These are phyloP conservation scores for Athripsodes cinereus DNA, from an alignment of 2,888 invertebrate species.

Conservation along the genomic window DNA sequence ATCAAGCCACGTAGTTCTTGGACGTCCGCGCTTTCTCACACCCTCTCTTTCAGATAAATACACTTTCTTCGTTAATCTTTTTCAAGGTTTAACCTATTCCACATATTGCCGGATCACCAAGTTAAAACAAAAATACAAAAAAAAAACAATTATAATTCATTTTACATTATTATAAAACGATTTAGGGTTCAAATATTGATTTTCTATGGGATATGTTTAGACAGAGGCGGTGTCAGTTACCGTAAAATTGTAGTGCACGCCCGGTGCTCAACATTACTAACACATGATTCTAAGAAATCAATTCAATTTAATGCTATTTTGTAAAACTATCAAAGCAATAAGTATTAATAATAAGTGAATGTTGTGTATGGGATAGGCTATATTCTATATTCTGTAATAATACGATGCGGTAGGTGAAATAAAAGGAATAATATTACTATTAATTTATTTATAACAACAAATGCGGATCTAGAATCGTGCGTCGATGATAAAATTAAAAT, in stretches of 20 bases:
- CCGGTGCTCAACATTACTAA: conserved; percentile 11
- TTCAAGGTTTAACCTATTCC: too few relatives aligned
- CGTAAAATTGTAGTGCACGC: conserved; percentile 22
- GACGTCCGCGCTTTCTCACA: too few relatives aligned
- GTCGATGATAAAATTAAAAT: background rate
- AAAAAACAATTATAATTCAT: too few relatives aligned
- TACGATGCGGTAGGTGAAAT: conserved; percentile 22
- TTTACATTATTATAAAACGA: too few relatives aligned
- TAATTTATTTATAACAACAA: background rate
- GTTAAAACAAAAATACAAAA: too few relatives aligned
- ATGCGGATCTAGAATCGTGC: conserved; percentile 13
- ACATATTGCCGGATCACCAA: too few relatives aligned
- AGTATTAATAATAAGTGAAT: conserved; percentile 5
- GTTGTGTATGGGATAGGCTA: too few relatives aligned
- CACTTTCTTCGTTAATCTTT: too few relatives aligned
- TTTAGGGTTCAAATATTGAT: background rate
- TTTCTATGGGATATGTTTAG: background rate
- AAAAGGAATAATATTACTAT: conserved; percentile 7
- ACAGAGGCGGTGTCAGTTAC: background rate
- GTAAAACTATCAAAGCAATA: conserved; percentile 23
- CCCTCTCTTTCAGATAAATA: too few relatives aligned
- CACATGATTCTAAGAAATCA: conserved; percentile 26
- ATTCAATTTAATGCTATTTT: conserved; percentile 28
- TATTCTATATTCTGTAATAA: background rate
- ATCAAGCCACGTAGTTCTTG: too few relatives aligned